Conservation (phyloP, 2,113 vertebrate species). For the Micromys minutus region DNA sequence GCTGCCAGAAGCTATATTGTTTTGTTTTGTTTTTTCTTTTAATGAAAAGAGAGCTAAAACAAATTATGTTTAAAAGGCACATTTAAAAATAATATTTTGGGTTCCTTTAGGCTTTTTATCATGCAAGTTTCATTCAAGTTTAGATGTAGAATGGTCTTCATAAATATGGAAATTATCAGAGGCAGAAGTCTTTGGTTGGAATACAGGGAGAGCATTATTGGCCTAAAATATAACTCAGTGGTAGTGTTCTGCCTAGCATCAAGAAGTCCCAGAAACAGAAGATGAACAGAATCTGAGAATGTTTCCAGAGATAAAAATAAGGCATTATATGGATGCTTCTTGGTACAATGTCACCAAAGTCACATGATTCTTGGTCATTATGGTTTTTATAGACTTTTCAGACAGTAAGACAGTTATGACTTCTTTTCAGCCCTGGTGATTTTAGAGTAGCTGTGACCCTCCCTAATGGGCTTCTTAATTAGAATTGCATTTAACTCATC, state of each 20-base stretch:
- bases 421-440: background rate
- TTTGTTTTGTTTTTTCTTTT: background rate
- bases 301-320: background rate
- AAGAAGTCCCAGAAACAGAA: background rate
- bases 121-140: background rate
- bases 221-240: background rate
- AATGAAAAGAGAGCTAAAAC: background rate
- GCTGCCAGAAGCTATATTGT: background rate
- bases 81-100: conserved; percentile 6
- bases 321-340: background rate
- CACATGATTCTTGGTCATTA: background rate
- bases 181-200: background rate
- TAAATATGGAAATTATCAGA: background rate
- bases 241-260: too few species aligned
- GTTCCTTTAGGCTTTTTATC: background rate
- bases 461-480: background rate
- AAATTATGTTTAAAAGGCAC: background rate
- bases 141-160: background rate
- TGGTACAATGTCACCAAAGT: background rate
- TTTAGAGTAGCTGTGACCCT: background rate
- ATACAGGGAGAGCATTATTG: background rate
- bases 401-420: background rate
- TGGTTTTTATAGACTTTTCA: background rate
- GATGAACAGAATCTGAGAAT: too few species aligned
- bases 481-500: background rate